phyloP scores from a whole-genome alignment of 1,140 invertebrate species.

The Sipha flava region DNA sequence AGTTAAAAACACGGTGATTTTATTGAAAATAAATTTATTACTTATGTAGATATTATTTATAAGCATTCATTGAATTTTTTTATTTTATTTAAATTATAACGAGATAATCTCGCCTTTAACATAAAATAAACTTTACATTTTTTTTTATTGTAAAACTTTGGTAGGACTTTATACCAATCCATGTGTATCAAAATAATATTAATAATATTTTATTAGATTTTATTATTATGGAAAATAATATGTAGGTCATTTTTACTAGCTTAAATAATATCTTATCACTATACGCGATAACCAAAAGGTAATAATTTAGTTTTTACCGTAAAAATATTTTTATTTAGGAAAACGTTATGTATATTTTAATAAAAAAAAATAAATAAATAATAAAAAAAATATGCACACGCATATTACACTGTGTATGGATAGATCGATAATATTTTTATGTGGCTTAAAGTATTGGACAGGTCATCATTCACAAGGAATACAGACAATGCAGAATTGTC shows the following conservation, averaged over 20 bases:
- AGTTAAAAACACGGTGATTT: no score
- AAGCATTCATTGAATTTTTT: no score
- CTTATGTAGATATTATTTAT: no score
- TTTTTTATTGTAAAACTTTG: no score
- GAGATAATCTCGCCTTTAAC: no score
- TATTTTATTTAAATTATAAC: no score
- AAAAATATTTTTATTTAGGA: neutral
- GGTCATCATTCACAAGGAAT: conserved; percentile 20
- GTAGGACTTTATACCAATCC: no score
- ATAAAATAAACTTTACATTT: no score
- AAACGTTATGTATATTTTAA: conserved; percentile 6
- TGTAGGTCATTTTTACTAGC: neutral
- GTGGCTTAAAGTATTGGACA: conserved; percentile 15
- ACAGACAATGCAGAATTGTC: conserved; percentile 21
- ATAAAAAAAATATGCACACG: neutral
- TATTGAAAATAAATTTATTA: no score
- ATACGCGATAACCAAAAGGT: neutral
- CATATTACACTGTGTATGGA: neutral
- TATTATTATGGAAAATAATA: neutral
- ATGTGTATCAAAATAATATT: no score
- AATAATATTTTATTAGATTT: neutral
- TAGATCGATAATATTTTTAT: conserved; percentile 9
- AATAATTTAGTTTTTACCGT: neutral
- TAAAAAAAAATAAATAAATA: neutral
- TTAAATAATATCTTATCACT: neutral